These are phyloP conservation scores for Microcebus jonahi DNA, from an alignment of 2,113 vertebrate genomes.

Conservation along the genomic window DNA sequence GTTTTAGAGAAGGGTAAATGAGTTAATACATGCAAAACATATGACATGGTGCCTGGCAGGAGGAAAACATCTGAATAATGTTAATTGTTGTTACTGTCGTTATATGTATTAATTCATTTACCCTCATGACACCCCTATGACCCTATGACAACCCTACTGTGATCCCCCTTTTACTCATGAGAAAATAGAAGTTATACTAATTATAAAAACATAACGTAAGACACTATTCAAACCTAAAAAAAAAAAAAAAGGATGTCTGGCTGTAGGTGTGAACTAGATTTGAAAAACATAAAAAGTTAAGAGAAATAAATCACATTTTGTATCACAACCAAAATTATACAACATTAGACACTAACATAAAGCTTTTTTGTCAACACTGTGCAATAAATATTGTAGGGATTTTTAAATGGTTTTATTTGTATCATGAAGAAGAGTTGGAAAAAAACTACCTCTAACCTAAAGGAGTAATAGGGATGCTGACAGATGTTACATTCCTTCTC, in stretches of 20 bases:
- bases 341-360: not conserved
- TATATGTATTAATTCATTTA: not conserved
- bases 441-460: not conserved
- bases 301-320: slow-evolving; percentile 5
- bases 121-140: not conserved
- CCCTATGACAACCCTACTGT: not conserved
- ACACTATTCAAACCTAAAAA: not conserved
- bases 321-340: not conserved
- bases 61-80: not conserved
- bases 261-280: not conserved
- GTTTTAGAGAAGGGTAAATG: not conserved
- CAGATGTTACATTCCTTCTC: not conserved
- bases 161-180: not conserved
- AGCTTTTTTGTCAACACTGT: not conserved
- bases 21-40: not conserved
- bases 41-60: not conserved
- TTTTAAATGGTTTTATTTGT: slow-evolving; percentile 4
- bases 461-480: not conserved
- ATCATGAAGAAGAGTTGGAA: not conserved
- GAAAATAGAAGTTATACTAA: not conserved
- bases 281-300: slow-evolving; percentile 28
- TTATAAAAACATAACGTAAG: not conserved
- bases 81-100: not conserved
- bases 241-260: not conserved
- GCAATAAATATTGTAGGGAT: not conserved